These are phyloP conservation scores for Fratercula arctica DNA, from an alignment of 2,797 vertebrate species.

Conservation along the genomic window DNA sequence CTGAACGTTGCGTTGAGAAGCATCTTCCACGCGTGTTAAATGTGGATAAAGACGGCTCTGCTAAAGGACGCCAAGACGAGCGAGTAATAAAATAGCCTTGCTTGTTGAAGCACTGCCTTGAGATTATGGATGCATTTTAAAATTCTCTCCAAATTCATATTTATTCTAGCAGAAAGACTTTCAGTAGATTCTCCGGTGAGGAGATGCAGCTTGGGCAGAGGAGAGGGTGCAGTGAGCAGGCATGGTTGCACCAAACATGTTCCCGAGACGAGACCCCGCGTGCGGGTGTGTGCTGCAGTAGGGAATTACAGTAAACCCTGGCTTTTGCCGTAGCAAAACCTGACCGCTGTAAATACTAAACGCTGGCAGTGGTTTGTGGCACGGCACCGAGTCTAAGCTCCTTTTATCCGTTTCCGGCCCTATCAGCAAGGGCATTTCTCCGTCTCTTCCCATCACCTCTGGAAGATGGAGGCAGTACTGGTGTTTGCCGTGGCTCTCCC, in stretches of 20 bases:
- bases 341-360: too few relatives aligned
- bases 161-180: background rate
- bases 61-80: background rate
- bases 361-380: background rate
- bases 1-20: background rate
- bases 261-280: background rate
- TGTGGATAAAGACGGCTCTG: background rate
- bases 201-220: background rate
- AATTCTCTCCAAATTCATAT: background rate
- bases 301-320: background rate
- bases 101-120: background rate
- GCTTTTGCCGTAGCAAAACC: background rate
- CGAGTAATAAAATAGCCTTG: background rate
- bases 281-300: background rate
- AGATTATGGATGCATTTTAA: background rate
- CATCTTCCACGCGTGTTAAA: fast-evolving
- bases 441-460: background rate
- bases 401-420: background rate
- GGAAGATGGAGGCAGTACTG: background rate
- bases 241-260: background rate
- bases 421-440: background rate
- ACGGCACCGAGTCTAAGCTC: background rate
- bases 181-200: background rate
- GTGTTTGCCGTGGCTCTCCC: background rate
- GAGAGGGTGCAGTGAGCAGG: background rate